These are phyloP conservation scores for Nebria salina DNA, from an alignment of 2,888 invertebrate species.

Conservation along the genomic window DNA sequence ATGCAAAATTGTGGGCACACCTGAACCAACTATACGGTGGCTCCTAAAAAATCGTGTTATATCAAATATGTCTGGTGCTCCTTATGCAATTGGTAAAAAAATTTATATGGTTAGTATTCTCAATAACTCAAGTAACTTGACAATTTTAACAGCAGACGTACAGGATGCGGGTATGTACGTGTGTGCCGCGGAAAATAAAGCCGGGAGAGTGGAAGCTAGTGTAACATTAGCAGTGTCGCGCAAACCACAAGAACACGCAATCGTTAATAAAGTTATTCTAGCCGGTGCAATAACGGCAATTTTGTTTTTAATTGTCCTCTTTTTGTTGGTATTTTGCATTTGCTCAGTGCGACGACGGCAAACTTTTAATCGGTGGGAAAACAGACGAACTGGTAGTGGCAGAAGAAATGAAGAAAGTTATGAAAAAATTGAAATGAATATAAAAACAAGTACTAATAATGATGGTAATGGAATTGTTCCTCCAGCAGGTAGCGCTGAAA, in stretches of 20 bases:
- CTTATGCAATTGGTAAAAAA: constrained; percentile 66
- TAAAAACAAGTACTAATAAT: constrained; percentile 60
- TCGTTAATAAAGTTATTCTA: constrained; percentile 71
- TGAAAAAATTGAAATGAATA: constrained; percentile 82
- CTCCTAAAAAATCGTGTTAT: constrained; percentile 75
- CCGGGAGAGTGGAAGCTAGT: constrained; percentile 78
- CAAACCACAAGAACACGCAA: constrained; percentile 69
- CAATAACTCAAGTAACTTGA: constrained; percentile 77
- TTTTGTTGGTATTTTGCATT: constrained; percentile 73
- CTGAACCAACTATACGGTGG: constrained; percentile 79
- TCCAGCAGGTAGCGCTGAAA: constrained; percentile 52
- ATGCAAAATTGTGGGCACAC: constrained; percentile 76
- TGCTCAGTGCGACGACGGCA: constrained; percentile 70
- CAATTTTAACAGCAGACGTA: constrained; percentile 75
- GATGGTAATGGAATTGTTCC: constrained; percentile 48
- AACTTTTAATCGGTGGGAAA: constrained; percentile 66
- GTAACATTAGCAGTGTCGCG: constrained; percentile 77
- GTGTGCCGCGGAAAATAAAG: constrained; percentile 83
- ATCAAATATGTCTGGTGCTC: constrained; percentile 68
- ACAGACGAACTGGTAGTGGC: constrained; percentile 59
- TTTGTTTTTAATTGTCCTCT: constrained; percentile 72
- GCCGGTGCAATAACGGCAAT: constrained; percentile 75
- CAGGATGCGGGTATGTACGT: constrained; percentile 81
- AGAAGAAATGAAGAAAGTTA: constrained; percentile 70
- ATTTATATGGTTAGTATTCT: constrained; percentile 74